These are phyloP conservation scores for Watsonalla cultraria DNA, from an alignment of 2,888 invertebrate species.

Conservation along the genomic window DNA sequence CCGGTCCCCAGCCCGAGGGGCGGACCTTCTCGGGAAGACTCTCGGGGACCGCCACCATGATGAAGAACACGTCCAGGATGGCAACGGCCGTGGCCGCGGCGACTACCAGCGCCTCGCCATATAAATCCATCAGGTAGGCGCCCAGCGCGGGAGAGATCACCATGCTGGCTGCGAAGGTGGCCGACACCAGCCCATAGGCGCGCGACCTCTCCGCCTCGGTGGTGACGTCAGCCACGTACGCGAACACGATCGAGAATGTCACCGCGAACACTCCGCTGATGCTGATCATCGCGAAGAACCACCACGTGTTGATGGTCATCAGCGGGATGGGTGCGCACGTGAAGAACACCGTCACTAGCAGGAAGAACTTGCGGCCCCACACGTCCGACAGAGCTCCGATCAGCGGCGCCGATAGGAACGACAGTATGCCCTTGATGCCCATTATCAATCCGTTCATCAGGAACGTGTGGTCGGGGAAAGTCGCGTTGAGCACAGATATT, in stretches of 20 bases:
- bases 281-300: conserved; percentile 99
- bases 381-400: conserved; percentile 98
- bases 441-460: conserved; percentile 99
- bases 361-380: conserved; percentile 98
- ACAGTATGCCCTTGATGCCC: conserved; percentile 98
- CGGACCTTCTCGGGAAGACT: conserved; percentile 95
- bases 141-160: conserved; percentile 99
- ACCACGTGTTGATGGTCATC: conserved; percentile 99
- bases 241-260: conserved; percentile 99
- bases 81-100: conserved; percentile 97
- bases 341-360: conserved; percentile 98
- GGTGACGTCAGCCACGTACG: conserved; percentile 99
- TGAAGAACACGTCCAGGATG: conserved; percentile 97
- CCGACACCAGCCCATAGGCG: conserved; percentile 98
- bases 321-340: conserved; percentile 99
- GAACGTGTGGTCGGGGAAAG: conserved; percentile 99
- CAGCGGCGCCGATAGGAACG: conserved; percentile 97
- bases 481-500: conserved; percentile 95
- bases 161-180: conserved; percentile 99
- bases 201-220: conserved; percentile 96
- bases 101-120: conserved; percentile 92
- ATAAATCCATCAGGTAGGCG: conserved; percentile 90
- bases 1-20: conserved; percentile 89
- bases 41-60: conserved; percentile 98
- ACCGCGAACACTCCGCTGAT: conserved; percentile 99